A percentile compares a stretch with the other conserved stretches of the same genome.
These are phyloP conservation scores for Calameuta pallipes DNA, from an alignment of 2,888 invertebrate species.

Conservation along the genomic window DNA sequence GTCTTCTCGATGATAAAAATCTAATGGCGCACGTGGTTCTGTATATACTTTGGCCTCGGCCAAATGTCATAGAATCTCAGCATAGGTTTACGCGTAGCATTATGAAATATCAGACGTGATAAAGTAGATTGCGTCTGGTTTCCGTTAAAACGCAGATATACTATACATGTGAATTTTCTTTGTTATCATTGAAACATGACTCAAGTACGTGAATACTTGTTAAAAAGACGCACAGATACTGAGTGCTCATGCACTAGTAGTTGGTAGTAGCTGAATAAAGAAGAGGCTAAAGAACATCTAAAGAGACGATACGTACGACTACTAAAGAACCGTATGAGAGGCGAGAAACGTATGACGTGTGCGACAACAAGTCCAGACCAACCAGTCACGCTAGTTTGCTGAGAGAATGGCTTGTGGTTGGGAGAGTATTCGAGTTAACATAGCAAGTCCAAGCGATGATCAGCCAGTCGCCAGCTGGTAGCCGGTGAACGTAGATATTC, in stretches of 20 bases:
- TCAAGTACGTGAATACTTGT: not conserved
- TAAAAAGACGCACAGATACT: not conserved
- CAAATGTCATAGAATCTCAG: not conserved
- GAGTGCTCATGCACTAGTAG: not conserved
- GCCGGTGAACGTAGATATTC: conserved; percentile 45
- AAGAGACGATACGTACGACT: not conserved
- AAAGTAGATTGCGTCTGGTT: not conserved
- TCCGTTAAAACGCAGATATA: not conserved
- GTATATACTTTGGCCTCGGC: not conserved
- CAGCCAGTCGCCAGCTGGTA: conserved; percentile 56
- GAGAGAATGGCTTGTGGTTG: conserved; percentile 7
- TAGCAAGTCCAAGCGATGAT: conserved; percentile 18
- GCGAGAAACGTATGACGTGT: not conserved
- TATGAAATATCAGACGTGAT: not conserved
- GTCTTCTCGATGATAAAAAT: not conserved
- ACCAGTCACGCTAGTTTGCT: conserved; percentile 9
- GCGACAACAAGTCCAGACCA: conserved; percentile 9
- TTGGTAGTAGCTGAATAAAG: not conserved
- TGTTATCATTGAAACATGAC: not conserved
- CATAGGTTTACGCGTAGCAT: not conserved
- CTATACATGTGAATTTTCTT: not conserved
- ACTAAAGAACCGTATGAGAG: not conserved
- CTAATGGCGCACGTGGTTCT: not conserved
- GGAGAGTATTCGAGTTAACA: conserved; percentile 6
- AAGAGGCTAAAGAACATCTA: not conserved